These are phyloP conservation scores for Pemphredon lugubris DNA, from an alignment of 2,888 invertebrate genomes.

Conservation along the genomic window DNA sequence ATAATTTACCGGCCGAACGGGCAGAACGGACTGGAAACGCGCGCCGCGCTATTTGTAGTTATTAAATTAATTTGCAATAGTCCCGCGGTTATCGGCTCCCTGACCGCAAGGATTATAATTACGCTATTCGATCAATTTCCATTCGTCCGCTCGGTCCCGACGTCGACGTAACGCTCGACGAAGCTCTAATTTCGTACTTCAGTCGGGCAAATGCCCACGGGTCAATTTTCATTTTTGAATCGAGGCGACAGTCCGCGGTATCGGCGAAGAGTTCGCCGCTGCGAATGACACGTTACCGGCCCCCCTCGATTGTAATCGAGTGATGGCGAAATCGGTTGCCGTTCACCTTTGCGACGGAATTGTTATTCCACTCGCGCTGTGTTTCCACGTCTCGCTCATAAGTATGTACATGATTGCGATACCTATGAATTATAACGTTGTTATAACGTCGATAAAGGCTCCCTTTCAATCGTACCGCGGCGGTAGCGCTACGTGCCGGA, in stretches of 20 bases:
- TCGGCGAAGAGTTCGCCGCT: no score
- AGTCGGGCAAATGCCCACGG: no score
- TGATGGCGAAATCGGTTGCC: no score
- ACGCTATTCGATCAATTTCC: slow-evolving; percentile 11
- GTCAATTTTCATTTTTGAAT: no score
- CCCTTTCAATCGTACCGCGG: slow-evolving; percentile 32
- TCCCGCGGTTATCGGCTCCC: slow-evolving; percentile 35
- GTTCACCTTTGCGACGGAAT: no score
- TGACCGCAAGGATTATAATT: slow-evolving; percentile 38
- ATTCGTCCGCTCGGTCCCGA: slow-evolving; percentile 9
- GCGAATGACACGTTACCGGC: no score
- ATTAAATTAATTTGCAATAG: slow-evolving; percentile 61
- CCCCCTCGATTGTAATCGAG: no score
- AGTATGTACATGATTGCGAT: slow-evolving; percentile 40
- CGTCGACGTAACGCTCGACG: no score
- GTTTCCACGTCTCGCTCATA: no score
- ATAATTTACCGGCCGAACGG: slow-evolving; percentile 34
- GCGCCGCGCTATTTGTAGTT: slow-evolving; percentile 32
- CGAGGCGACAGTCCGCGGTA: no score
- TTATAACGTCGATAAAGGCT: slow-evolving; percentile 39
- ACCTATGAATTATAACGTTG: slow-evolving; percentile 47
- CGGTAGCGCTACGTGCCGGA: slow-evolving; percentile 50
- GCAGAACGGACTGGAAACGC: no score
- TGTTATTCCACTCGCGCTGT: not conserved
- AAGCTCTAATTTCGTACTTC: no score